Base-by-base conservation (phyloP, 2,113 vertebrate species). In the Alouatta palliata region DNA sequence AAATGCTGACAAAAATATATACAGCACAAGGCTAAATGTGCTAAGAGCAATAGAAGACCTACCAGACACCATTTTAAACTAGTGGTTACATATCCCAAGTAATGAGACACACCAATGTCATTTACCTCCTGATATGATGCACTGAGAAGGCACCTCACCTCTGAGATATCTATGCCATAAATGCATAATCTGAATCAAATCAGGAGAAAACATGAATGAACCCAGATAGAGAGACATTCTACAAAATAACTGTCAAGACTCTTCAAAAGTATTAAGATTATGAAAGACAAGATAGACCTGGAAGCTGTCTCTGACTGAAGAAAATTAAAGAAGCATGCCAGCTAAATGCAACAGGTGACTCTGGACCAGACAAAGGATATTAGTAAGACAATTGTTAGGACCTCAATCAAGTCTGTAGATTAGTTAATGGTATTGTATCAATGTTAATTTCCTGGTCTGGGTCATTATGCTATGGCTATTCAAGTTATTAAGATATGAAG, bases 121-220 rank as follows among this genome's bases (percentile, higher is more conserved):
- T n/a, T 88, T 87, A 87, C 12, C 21, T 90, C 25, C 43, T 89
- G 75, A 83, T 56, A n/a, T 32, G 17, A 92, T 35, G 9, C 20
- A 49, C 9, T 66, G 23, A 61, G 61, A 94, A 37, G 17, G 23
- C 19, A 49, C 12, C 81, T 66, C 12, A 54, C 7, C 14, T 61
- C 43, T 86, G 47, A 79, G 35, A 88, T 75, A 87, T 58, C 73
- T 40, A 68, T 93, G 40, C 64, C 54, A 66, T 61, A 75, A 88
- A 84, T 70, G 71, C 10, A 85, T 35, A 91, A 75, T 9, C 61
- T 93, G 77, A 94, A 90, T 93, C n/a, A 47, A 75, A 87, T 87
- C 54, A 85, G 30, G 30, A 87, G 64, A 84, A 58, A 90, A 87
- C 7, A 58, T 6, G 19, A 94, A 79, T 43, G 83, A 94, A 77